phyloP scores from a whole-genome alignment of 1,140 invertebrate genomes.

The Drosophila navojoa region DNA sequence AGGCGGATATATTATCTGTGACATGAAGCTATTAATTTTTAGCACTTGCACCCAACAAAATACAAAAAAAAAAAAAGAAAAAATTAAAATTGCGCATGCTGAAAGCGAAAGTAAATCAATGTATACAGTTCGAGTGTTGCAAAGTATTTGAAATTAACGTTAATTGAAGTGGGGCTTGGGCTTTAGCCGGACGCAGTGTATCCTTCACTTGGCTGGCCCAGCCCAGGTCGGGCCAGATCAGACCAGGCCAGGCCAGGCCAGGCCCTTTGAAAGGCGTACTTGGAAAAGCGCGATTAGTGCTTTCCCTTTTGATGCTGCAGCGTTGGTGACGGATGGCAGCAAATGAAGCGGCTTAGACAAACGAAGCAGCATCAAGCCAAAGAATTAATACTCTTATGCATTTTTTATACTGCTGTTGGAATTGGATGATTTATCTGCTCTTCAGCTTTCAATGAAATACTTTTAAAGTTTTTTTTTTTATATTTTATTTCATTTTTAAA shows the following conservation, averaged over 20 bases:
- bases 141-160: too few relatives aligned
- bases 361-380: conserved; percentile 22
- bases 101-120: conserved; percentile 70
- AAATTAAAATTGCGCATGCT: conserved; percentile 53
- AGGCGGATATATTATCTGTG: conserved; percentile 60
- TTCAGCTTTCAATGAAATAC: too few relatives aligned
- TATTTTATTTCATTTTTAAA: too few relatives aligned
- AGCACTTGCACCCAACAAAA: conserved; percentile 54
- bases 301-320: conserved; percentile 67
- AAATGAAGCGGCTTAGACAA: conserved; percentile 51
- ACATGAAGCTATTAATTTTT: conserved; percentile 79
- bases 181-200: conserved; percentile 33
- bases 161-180: conserved; percentile 51
- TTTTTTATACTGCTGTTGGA: too few relatives aligned
- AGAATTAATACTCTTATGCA: conserved; percentile 5
- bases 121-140: conserved; percentile 19
- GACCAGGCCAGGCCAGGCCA: conserved; percentile 13
- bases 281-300: conserved; percentile 71
- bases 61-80: conserved; percentile 43
- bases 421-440: too few relatives aligned
- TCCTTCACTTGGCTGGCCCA: conserved; percentile 58
- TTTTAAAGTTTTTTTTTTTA: too few relatives aligned
- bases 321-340: conserved; percentile 47
- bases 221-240: conserved; percentile 17
- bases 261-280: conserved; percentile 33